Evolutionary conservation across 2,113 vertebrate genomes (phyloP), one percentile per base, ranked within the genome.

Genomic region (Ovibos moschatus): DNA sequence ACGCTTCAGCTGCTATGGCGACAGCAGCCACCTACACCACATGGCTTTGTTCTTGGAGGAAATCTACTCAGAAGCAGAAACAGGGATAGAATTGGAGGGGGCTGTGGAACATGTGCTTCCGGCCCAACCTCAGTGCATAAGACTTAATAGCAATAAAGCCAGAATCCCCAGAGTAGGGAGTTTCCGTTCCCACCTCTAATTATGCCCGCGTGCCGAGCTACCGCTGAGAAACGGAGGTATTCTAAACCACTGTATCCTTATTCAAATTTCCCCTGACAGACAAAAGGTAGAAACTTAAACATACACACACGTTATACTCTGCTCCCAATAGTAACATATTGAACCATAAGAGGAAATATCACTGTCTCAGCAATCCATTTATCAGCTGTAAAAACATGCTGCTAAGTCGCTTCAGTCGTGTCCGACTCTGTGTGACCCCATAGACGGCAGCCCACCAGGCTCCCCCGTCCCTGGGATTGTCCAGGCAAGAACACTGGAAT

Each of bases 101-200:
- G 74, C 89, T 62, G 8, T 79, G 25, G 40, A 64, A 64, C 43
- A 30, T 78, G 51, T 71, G 74, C 21, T 81, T 95, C 64, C 95
- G 43, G 23, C 58, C 40, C 74, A 58, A 92, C 84, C 87, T 92
- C 36, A 88, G 90, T 89, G 40, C 33, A 47, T 58, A 88, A 23
- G 92, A 95, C 95, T 97, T 97, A 97, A 79, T 74, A 92, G 47
- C 67, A 97, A 97, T 97, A 96, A 98, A 95, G 40, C 25, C 81
- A 92, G 84, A 94, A 95, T 98, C 93, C 94, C 85, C 95, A 92
- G 90, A 25, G 14, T 14, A n/a, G 94, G 89, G 97, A 92, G 55
- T 96, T 97, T 96, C 36, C 50, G 78, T 95, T 96, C 92, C 97
- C 94, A 95, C 5, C 36, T 92, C 90, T 97, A 97, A 98, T 98